phyloP scores from a whole-genome alignment of 2,113 vertebrate species.

The Sinocyclocheilus anshuiensis region DNA sequence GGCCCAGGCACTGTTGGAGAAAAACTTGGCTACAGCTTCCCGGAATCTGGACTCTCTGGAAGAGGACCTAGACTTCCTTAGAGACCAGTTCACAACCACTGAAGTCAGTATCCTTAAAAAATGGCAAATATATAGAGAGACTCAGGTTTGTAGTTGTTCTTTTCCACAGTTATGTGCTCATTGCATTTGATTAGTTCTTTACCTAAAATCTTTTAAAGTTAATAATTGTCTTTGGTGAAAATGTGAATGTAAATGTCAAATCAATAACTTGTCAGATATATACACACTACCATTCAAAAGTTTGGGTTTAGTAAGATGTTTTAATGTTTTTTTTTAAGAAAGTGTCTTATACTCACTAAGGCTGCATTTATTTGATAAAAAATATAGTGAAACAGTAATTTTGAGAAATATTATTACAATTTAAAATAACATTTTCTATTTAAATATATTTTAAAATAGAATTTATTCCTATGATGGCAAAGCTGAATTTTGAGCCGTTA shows the following conservation, averaged over 20 bases:
- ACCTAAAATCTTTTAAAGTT: background rate
- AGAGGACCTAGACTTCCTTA: constrained; percentile 94
- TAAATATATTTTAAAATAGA: too few relatives aligned
- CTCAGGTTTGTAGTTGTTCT: background rate
- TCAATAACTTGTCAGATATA: background rate
- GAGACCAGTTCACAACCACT: constrained; percentile 98
- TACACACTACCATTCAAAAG: background rate
- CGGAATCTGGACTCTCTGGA: constrained; percentile 93
- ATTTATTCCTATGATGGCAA: too few relatives aligned
- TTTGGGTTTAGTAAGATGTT: background rate
- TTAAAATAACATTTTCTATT: too few relatives aligned
- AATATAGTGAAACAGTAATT: too few relatives aligned
- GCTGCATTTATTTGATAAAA: background rate
- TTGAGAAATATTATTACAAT: background rate
- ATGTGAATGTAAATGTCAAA: too few relatives aligned
- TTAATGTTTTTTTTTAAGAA: background rate
- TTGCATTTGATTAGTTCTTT: background rate
- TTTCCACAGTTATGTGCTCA: background rate
- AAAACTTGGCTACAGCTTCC: constrained; percentile 91
- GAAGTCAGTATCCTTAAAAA: constrained; percentile 99
- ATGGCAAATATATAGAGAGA: background rate
- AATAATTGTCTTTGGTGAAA: background rate
- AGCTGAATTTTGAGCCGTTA: too few relatives aligned
- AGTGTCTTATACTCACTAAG: background rate
- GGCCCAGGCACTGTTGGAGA: constrained; percentile 92